A percentile compares a stretch with the other conserved stretches of the same genome.
Evolutionary conservation across 2,888 invertebrate species (phyloP).

Genomic region (Sphaerophoria rueppellii): DNA sequence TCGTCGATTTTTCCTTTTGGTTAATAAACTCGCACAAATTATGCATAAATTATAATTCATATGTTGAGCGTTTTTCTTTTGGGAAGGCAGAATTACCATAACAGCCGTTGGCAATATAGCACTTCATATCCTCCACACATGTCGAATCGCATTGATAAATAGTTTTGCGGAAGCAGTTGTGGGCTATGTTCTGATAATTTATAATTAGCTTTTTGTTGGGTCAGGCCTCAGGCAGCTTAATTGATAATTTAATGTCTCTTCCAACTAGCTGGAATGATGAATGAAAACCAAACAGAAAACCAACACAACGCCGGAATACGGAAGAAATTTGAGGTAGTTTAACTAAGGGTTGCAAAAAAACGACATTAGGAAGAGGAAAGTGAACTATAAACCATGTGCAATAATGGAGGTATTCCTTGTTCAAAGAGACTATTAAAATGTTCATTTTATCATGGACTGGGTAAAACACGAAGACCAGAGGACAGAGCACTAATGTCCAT

Average conservation of each 20-base stretch:
- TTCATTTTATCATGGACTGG: no score
- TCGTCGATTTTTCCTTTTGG: constrained; percentile 20
- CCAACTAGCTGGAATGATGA: not conserved
- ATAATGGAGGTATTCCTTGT: no score
- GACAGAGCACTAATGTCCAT: no score
- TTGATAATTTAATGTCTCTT: constrained; percentile 10
- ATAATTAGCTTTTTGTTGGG: constrained; percentile 50
- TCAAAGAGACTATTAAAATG: no score
- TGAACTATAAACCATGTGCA: no score
- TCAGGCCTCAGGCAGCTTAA: constrained; percentile 18
- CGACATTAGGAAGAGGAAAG: no score
- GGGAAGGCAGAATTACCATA: not conserved
- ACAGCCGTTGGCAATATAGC: constrained; percentile 11
- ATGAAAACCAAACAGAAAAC: not conserved
- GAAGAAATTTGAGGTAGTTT: constrained; percentile 45
- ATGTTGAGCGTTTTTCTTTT: constrained; percentile 29
- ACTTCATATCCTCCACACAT: constrained; percentile 55
- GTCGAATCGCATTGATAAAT: constrained; percentile 41
- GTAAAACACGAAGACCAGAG: no score
- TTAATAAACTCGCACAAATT: constrained; percentile 57
- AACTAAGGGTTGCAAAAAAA: no score
- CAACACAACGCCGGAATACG: constrained; percentile 68
- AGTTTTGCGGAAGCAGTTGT: constrained; percentile 8
- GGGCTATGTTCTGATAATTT: constrained; percentile 49
- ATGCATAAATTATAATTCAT: constrained; percentile 59